Percentiles rank a stretch among this genome's conserved stretches.
phyloP scores from a whole-genome alignment of 2,113 vertebrate genomes.

The Apaloderma vittatum region DNA sequence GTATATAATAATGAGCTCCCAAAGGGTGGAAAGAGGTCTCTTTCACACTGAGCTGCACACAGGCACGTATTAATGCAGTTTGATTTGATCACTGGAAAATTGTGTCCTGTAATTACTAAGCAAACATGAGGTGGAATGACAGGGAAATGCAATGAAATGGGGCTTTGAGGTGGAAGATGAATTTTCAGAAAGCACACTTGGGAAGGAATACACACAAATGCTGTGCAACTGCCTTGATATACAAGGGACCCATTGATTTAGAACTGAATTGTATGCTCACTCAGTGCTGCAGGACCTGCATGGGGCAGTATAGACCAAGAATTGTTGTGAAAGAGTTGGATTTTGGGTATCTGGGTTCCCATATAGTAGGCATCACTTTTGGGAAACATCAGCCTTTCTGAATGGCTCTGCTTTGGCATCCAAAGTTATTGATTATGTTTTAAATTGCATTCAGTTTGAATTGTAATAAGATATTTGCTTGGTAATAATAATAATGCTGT shows the following conservation, averaged over 20 bases:
- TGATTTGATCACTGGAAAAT: constrained; percentile 69
- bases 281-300: background rate
- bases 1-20: constrained; percentile 70
- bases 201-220: background rate
- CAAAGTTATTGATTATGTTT: background rate
- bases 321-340: background rate
- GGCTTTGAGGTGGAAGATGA: constrained; percentile 50
- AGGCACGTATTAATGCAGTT: constrained; percentile 46
- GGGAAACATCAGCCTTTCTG: background rate
- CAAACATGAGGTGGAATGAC: constrained; percentile 39
- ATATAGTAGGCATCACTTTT: background rate
- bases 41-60: constrained; percentile 51
- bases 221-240: background rate
- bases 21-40: constrained; percentile 34
- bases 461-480: background rate
- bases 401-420: background rate
- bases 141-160: constrained; percentile 50
- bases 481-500: background rate
- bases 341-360: background rate
- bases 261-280: background rate
- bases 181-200: constrained; percentile 31
- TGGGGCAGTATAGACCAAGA: constrained; percentile 50
- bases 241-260: background rate
- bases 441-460: background rate
- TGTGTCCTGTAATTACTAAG: constrained; percentile 67